Conservation (phyloP, 2,797 vertebrate species). For the Neosalanx taihuensis region DNA sequence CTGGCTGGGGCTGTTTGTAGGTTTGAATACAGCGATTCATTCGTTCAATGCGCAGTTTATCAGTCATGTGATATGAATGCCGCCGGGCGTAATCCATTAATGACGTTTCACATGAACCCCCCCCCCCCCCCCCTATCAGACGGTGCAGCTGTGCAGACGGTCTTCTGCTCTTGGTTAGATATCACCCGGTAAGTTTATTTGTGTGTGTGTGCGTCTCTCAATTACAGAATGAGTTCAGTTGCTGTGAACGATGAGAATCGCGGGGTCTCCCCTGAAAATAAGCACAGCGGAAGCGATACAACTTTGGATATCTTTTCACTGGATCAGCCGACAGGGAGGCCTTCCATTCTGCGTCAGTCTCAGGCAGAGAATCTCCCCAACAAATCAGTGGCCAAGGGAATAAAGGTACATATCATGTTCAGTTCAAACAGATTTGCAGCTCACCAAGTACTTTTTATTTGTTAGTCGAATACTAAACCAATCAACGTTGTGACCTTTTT, state of each 20-base stretch:
- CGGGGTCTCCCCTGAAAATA: slow-evolving; percentile 59
- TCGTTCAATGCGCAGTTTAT: background rate
- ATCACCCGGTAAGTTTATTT: slow-evolving; percentile 11
- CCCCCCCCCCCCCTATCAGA: slow-evolving; percentile 77
- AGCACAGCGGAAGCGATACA: slow-evolving; percentile 54
- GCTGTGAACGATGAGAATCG: slow-evolving; percentile 79
- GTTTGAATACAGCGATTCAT: background rate
- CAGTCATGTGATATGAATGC: background rate
- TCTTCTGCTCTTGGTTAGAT: slow-evolving; percentile 11
- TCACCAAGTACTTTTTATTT: background rate
- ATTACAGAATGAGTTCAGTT: slow-evolving; percentile 85
- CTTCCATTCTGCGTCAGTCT: slow-evolving; percentile 82
- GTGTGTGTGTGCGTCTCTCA: slow-evolving; percentile 28
- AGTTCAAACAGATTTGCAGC: slow-evolving; percentile 5
- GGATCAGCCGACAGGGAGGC: slow-evolving; percentile 78
- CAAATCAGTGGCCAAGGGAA: slow-evolving; percentile 67
- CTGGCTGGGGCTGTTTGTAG: background rate
- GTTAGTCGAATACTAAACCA: background rate
- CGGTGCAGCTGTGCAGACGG: slow-evolving; percentile 51
- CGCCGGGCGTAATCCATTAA: background rate
- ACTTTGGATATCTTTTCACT: slow-evolving; percentile 73
- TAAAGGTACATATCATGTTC: slow-evolving; percentile 75
- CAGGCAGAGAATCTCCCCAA: slow-evolving; percentile 89
- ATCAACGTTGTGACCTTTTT: background rate
- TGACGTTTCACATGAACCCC: background rate